Conservation (phyloP, 2,888 invertebrate genomes). For the Dermolepida albohirtum region DNA sequence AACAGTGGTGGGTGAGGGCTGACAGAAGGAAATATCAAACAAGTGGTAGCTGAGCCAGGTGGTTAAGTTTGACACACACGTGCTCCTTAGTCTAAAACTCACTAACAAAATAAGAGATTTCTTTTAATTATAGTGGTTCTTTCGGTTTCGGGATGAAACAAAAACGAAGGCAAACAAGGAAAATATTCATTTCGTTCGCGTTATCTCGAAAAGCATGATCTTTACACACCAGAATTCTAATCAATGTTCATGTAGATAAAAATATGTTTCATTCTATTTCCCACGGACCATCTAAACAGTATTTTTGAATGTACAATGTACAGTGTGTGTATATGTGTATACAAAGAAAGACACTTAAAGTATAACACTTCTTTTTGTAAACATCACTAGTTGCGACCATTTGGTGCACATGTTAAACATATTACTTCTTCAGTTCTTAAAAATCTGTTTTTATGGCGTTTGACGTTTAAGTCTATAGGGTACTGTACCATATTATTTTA, state of each 20-base stretch:
- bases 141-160: neutral
- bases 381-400: slow-evolving; percentile 9
- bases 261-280: slow-evolving; percentile 1
- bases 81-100: slow-evolving; percentile 15
- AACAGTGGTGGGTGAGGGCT: slow-evolving; percentile 42
- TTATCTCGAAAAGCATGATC: no score
- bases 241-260: no score
- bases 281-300: neutral
- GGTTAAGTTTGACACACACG: slow-evolving; percentile 44
- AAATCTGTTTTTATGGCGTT: slow-evolving; percentile 3
- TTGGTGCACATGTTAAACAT: slow-evolving; percentile 22
- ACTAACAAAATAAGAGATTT: slow-evolving; percentile 18
- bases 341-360: neutral
- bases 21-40: slow-evolving; percentile 48
- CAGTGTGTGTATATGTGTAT: neutral
- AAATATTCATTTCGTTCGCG: no score
- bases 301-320: no score
- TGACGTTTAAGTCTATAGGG: slow-evolving; percentile 2
- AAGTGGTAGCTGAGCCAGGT: slow-evolving; percentile 50
- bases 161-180: no score
- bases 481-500: neutral
- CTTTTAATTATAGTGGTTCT: neutral
- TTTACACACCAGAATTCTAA: no score
- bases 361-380: slow-evolving; percentile 15
- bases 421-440: slow-evolving; percentile 8